Base-by-base conservation (phyloP, 2,888 invertebrate genomes). In the Frankliniella fusca region DNA sequence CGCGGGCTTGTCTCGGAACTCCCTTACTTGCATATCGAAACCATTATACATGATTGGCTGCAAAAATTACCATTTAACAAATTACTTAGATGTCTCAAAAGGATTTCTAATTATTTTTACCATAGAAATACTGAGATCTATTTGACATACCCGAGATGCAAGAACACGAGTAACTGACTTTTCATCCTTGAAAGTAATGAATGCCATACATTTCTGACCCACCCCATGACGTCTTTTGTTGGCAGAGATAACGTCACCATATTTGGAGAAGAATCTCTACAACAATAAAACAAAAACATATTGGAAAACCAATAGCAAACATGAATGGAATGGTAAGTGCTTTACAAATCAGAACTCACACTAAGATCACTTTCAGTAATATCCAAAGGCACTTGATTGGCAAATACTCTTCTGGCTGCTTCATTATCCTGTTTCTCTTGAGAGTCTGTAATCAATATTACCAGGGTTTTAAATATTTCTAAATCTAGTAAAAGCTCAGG, bases 111-210 rank as follows among this genome's bases (percentile, higher is more conserved):
- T 7, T 8, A 9, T 10, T 18, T n/a, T n/a, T 3, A n/a, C 50
- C 18, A 9, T n/a, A 11, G 10, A n/a, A 65, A 65, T n/a, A 65
- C 65, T n/a, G 9, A 50, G 15, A 11, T 11, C 9, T 50, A 50
- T 11, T 50, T 50, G 50, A 50, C 50, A 50, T n/a, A 65, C 65
- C n/a, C 65, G 18, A 20, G 18, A 9, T 65, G 18, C 9, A 15
- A 65, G 65, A 9, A n/a, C n/a, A 9, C 65, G 15, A 2, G 9
- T 9, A 65, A 65, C 65, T n/a, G 65, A 65, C n/a, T 65, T 65
- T n/a, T 65, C 65, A 65, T 65, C 65, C n/a, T 65, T 65, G n/a
- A 65, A 65, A n/a, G 65, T 65, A 2, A 65, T n/a, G n/a, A 65
- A 65, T 65, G 65, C 65, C 65, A 65, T 65, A n/a, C 65, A 65